These are phyloP conservation scores for Aphelocoma coerulescens DNA, from an alignment of 2,113 vertebrate genomes.

Conservation along the genomic window DNA sequence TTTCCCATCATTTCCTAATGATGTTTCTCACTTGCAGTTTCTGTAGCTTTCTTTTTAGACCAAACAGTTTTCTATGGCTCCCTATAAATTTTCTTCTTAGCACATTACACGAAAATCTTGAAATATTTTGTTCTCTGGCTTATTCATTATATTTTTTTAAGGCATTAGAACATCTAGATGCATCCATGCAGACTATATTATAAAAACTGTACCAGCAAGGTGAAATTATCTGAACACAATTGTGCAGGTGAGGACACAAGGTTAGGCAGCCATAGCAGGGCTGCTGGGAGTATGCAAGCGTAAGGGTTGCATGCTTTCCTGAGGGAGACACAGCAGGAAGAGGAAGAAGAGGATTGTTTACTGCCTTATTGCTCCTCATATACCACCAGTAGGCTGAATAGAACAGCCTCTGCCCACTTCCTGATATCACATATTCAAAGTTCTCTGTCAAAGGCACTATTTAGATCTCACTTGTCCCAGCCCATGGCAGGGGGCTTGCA, in stretches of 20 bases:
- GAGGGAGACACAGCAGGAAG: not conserved
- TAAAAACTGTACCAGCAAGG: not conserved
- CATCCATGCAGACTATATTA: not conserved
- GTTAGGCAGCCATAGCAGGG: not conserved
- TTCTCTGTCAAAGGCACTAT: not conserved
- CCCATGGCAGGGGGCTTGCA: not conserved
- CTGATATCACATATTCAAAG: not conserved
- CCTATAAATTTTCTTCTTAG: not conserved
- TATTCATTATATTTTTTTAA: not conserved
- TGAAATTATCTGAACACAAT: not conserved
- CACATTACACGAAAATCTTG: not conserved
- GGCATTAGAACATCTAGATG: not conserved
- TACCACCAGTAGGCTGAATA: not conserved
- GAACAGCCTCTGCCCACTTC: not conserved
- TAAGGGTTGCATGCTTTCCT: not conserved
- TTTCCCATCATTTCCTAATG: not conserved
- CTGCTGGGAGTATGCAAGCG: not conserved
- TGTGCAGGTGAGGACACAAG: not conserved
- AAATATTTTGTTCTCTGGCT: not conserved
- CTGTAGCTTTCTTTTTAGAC: not conserved
- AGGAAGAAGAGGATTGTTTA: not conserved
- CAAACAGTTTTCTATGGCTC: not conserved
- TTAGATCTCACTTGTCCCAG: not conserved
- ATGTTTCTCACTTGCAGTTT: not conserved
- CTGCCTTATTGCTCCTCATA: not conserved